These are phyloP conservation scores for Brachyptera risi DNA, from an alignment of 2,888 invertebrate genomes.

Conservation along the genomic window DNA sequence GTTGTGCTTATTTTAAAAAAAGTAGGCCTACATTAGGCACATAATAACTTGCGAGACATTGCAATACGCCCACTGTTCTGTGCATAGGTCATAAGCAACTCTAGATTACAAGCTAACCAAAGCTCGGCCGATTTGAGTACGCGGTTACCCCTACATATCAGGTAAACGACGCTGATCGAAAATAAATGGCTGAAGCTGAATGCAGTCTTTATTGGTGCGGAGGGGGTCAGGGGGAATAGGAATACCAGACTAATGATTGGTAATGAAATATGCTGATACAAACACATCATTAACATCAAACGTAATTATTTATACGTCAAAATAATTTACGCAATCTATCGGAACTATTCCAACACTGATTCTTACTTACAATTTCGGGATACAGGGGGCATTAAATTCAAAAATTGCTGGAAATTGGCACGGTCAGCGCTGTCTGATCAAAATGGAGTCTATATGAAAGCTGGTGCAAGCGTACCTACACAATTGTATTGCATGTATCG, in stretches of 20 bases:
- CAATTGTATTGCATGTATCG: slow-evolving; percentile 8
- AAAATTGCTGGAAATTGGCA: slow-evolving; percentile 64
- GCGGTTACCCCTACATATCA: too few relatives aligned
- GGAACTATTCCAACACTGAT: slow-evolving; percentile 35
- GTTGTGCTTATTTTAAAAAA: too few relatives aligned
- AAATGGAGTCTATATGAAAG: slow-evolving; percentile 48
- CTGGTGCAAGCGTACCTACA: slow-evolving; percentile 6
- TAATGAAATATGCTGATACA: slow-evolving; percentile 18
- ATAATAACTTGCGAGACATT: too few relatives aligned
- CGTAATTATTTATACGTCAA: too few relatives aligned
- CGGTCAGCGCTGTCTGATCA: slow-evolving; percentile 66
- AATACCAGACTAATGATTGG: slow-evolving; percentile 28
- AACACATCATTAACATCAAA: not conserved
- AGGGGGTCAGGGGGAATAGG: not conserved
- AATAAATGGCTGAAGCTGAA: too few relatives aligned
- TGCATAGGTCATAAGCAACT: too few relatives aligned
- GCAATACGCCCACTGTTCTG: too few relatives aligned
- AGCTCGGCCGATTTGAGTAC: too few relatives aligned
- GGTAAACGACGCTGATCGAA: too few relatives aligned
- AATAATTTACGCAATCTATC: slow-evolving; percentile 36
- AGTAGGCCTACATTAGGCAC: too few relatives aligned
- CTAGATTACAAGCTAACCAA: too few relatives aligned
- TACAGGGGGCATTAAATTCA: slow-evolving; percentile 63
- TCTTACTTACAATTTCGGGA: slow-evolving; percentile 40
- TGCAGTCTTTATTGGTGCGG: slow-evolving; percentile 6